Evolutionary conservation across 2,888 invertebrate genomes (phyloP), one percentile per base, ranked within the genome.

Genomic region (Trileptium ribeirensis): DNA sequence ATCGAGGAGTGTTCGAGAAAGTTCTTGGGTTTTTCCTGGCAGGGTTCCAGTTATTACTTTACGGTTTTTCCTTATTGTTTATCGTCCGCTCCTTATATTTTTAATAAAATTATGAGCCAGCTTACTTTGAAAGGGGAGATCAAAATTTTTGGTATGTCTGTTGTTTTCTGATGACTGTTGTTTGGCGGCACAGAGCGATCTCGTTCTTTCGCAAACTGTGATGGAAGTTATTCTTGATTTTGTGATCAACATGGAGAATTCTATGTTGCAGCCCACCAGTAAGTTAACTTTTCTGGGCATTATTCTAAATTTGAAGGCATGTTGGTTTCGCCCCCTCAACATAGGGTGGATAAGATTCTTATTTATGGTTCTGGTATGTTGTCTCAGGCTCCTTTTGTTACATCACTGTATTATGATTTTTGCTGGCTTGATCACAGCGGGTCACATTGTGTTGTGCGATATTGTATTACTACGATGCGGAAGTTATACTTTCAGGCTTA

Each of bases 31-130:
- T 70, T 70, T 70, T 19, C 15, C 15, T 70, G 70, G 70, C 70
- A 70, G 36, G 70, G 70, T 15, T 8, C 70, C 31, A 19, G 19
- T 64, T 64, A 19, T 64, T 64, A n/a, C n/a, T 70, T 70, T 29
- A 70, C 8, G 15, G 70, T 70, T 8, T 36, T 70, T 3, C 70
- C 70, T 70, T 70, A 33, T 70, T 31, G 70, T n/a, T 33, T 70
- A 33, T 70, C 70, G 8, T 70, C 70, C 3, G 70, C 70, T n/a
- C 70, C 70, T 70, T 70, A 19, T 70, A 19, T 70, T 19, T 70
- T 70, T n/a, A 70, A 70, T 36, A 70, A 70, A 70, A 70, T 70
- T 70, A 70, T 70, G 70, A 31, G 70, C 29, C 8, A 15, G 8
- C 36, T 70, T 70, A 70, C 70, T 8, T 19, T n/a, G 8, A 19